A percentile compares a stretch with the other conserved stretches of the same genome.
These are phyloP conservation scores for Mythimna impura DNA, from an alignment of 2,888 invertebrate genomes.

Conservation along the genomic window DNA sequence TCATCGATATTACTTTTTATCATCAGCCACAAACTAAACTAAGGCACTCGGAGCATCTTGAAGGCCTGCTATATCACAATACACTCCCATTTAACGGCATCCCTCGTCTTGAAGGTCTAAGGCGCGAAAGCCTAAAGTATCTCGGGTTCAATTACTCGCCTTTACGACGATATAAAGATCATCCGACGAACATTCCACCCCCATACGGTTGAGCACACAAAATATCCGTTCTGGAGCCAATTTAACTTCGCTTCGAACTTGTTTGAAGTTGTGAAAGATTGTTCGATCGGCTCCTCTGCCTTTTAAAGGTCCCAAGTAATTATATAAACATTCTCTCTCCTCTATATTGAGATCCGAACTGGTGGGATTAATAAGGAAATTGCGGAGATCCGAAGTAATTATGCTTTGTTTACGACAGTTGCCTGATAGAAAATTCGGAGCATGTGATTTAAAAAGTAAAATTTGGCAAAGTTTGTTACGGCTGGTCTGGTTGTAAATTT, in stretches of 20 bases:
- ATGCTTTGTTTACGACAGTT: constrained; percentile 58
- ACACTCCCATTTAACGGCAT: constrained; percentile 34
- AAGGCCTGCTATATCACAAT: constrained; percentile 38
- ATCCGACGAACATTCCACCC: constrained; percentile 65
- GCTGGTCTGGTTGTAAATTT: constrained; percentile 26
- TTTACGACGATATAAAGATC: constrained; percentile 69
- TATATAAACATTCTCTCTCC: constrained; percentile 70
- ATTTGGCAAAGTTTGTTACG: constrained; percentile 45
- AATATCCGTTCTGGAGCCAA: constrained; percentile 76
- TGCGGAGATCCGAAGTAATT: constrained; percentile 48
- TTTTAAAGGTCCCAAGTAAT: constrained; percentile 74
- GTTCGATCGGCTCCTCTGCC: constrained; percentile 70
- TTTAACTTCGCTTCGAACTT: constrained; percentile 77
- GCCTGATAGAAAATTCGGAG: constrained; percentile 39
- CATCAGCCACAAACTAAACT: constrained; percentile 10
- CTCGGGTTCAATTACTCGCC: constrained; percentile 65
- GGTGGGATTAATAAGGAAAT: constrained; percentile 65
- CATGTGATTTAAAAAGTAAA: constrained; percentile 47
- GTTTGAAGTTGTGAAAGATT: constrained; percentile 72
- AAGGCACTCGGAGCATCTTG: constrained; percentile 25
- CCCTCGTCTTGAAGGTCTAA: constrained; percentile 46
- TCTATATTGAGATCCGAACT: constrained; percentile 58
- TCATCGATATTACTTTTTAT: constrained; percentile 50
- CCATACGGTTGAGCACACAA: constrained; percentile 69
- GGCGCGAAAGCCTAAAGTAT: constrained; percentile 58